phyloP scores from a whole-genome alignment of 2,797 vertebrate genomes.

The Epinephelus malabaricus region DNA sequence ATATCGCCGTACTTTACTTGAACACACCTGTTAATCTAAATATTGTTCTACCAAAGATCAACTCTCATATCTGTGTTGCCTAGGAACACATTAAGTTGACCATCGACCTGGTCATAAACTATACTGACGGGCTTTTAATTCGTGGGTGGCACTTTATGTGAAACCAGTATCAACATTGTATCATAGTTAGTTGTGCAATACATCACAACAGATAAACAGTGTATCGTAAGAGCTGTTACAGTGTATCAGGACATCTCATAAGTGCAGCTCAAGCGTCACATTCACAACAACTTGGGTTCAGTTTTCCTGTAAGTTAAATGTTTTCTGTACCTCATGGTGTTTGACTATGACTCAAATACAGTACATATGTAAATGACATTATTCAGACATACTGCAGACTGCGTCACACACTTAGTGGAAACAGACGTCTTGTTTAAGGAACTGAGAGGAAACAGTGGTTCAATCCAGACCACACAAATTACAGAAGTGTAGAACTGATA shows the following conservation, averaged over 20 bases:
- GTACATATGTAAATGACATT: background rate
- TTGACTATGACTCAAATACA: background rate
- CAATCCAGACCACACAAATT: no score
- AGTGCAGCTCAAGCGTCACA: background rate
- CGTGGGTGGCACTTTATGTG: background rate
- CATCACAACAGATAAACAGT: background rate
- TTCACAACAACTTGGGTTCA: background rate
- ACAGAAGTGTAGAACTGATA: no score
- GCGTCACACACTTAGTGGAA: no score
- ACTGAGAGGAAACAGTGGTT: no score
- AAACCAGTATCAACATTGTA: background rate
- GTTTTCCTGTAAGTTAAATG: background rate
- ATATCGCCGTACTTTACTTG: background rate
- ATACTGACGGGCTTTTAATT: background rate
- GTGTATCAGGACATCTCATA: background rate
- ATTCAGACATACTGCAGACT: background rate
- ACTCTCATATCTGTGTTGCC: background rate
- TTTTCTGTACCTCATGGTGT: background rate
- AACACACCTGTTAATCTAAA: constrained; percentile 14
- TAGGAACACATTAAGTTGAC: constrained; percentile 7
- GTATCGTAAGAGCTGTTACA: background rate
- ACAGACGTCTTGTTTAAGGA: no score
- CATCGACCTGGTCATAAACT: background rate
- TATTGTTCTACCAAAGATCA: constrained; percentile 24
- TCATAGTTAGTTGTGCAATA: background rate